Evolutionary conservation across 2,888 invertebrate species (phyloP).

Genomic region (Dynastes hyllus): DNA sequence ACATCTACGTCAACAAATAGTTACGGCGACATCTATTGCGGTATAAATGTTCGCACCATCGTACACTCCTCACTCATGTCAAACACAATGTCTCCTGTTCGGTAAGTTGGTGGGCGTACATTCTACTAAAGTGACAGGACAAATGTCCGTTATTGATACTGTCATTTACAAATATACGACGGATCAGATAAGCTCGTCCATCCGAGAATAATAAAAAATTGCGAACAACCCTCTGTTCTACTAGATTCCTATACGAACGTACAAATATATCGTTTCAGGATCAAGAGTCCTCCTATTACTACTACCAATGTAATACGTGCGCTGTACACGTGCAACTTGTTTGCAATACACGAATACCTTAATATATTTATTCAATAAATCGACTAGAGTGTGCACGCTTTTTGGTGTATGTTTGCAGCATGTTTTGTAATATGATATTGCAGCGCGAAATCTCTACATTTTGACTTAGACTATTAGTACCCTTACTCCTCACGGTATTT

Average conservation of each 20-base stretch:
- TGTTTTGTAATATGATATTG: no score
- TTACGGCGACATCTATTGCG: conserved; percentile 15
- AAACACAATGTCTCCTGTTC: conserved; percentile 59
- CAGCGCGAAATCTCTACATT: no score
- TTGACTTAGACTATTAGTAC: no score
- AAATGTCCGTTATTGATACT: conserved; percentile 68
- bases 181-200: conserved; percentile 62
- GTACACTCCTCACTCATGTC: conserved; percentile 29
- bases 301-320: neutral
- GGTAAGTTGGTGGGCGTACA: conserved; percentile 59
- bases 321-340: conserved; percentile 25
- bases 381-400: neutral
- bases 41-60: conserved; percentile 30
- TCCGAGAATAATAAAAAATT: no score
- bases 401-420: no score
- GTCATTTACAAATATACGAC: conserved; percentile 66
- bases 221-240: conserved; percentile 1
- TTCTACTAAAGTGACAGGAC: conserved; percentile 60
- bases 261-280: conserved; percentile 24
- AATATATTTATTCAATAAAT: conserved; percentile 8
- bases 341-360: conserved; percentile 22
- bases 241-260: neutral
- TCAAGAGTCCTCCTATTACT: conserved; percentile 7
- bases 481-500: no score
- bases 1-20: conserved; percentile 26